phyloP scores from a whole-genome alignment of 2,113 vertebrate species.

The Cyanistes caeruleus region DNA sequence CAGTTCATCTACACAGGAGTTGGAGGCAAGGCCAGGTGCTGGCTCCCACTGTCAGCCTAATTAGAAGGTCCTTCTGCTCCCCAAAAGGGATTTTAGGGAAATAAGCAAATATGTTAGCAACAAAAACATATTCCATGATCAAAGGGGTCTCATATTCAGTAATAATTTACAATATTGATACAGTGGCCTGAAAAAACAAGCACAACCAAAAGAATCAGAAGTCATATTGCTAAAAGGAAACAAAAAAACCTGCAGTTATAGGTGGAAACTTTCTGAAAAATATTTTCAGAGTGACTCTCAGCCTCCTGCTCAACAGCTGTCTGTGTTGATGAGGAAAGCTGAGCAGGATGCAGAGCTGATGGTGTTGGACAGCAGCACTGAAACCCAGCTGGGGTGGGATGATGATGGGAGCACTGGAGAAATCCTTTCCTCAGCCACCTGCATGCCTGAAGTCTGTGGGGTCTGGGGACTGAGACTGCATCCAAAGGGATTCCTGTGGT shows the following conservation, averaged over 20 bases:
- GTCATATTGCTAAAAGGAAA: constrained; percentile 60
- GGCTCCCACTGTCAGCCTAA: neutral
- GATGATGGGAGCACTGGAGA: neutral
- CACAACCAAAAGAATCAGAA: neutral
- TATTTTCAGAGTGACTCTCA: constrained; percentile 1
- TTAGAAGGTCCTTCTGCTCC: neutral
- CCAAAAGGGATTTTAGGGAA: neutral
- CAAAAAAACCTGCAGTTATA: constrained; percentile 14
- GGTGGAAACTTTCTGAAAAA: constrained; percentile 36
- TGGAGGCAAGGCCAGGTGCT: neutral
- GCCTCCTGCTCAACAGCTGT: constrained; percentile 20
- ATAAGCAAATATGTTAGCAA: neutral
- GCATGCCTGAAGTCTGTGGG: neutral
- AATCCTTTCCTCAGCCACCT: constrained; percentile 20
- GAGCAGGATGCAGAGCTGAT: neutral
- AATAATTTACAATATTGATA: neutral
- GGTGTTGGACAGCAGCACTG: neutral
- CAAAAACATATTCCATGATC: neutral
- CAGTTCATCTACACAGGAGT: neutral
- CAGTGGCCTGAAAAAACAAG: neutral
- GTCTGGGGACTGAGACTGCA: constrained; percentile 17
- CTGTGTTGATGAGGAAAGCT: neutral
- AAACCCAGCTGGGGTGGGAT: neutral
- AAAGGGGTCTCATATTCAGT: neutral
- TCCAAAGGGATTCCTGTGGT: constrained; percentile 39